Evolutionary conservation across 2,113 vertebrate species (phyloP), one percentile per base, ranked within the genome.

Genomic region (Thunnus maccoyii): DNA sequence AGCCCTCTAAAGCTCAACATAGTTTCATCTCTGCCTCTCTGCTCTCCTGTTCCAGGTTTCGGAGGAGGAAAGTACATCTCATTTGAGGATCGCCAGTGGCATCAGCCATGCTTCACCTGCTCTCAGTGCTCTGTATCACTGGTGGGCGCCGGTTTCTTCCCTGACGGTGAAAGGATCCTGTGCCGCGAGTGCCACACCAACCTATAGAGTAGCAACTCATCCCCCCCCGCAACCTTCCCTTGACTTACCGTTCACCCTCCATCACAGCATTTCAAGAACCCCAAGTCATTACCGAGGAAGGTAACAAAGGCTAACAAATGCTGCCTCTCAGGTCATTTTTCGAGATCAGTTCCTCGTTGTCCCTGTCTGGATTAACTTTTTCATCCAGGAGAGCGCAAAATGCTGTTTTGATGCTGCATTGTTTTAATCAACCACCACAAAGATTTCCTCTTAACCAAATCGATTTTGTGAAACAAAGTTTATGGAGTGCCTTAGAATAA

Each of bases 81-180:
- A 74, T 99, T 99, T 8, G 98, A 99, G 95, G 98, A 99, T 3
- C 97, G 97, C 14, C 98, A 99, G 91, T 99, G 98, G 98, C 98
- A 99, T 90, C 98, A 99, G 91, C 93, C 96, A 5, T 99, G 98
- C 93, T 99, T 99, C 91, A 96, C 95, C 92, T 99, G 98, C 3
- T 95, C 96, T 50, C 95, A 97, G 84, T 99, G 98, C 92, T 96
- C 95, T 7, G 94, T 96, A 25, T 97, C 98, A 0, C 96, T 99
- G 84, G 98, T 99, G 46, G 98, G 98, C 18, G 96, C 97, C 16
- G 98, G 98, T 74, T 99, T 99, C 82, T 97, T 99, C 92, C 98
- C 98, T 0, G 94, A 97, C 0, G 96, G 95, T 0, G 94, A 97
- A 0, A 92, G 96, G 93, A 96, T 99, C 92, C 93, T 99, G 77